Evolutionary conservation across 2,113 vertebrate genomes (phyloP), one percentile per base, ranked within the genome.

Genomic region (Coptodon bakossiorum): DNA sequence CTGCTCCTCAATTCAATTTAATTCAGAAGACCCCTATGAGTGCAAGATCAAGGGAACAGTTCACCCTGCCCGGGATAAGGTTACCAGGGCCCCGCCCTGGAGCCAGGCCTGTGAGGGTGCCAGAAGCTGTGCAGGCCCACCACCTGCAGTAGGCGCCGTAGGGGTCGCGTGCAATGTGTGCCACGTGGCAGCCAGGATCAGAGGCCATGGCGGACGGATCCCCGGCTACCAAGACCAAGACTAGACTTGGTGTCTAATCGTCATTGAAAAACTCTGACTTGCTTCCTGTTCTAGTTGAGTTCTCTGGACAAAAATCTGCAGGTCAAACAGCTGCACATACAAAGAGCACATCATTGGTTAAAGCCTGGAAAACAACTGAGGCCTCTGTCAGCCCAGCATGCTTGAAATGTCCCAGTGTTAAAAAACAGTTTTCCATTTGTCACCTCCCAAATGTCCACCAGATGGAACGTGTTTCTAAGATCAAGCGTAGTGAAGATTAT

Each of bases 151-250:
- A 3, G 38, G 10, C 38, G 38, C 10, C 38, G 12, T 40, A 40
- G 38, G 10, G 5, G 38, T 40, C 2, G 5, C 10, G 5, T 40
- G 38, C 38, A 40, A 5, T 40, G 38, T 40, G 10, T 38, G 36
- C 36, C 36, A 38, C 36, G 4, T 40, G 38, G 38, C 38, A 12
- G 40, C 40, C 40, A 40, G 11, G 40, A 14, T 24, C 53, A 54
- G 53, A 54, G 53, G 0, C 10, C 53, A 54, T 54, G 53, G 53
- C 0, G n/a, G 53, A 54, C n/a, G n/a, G 53, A 24, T 54, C 52
- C 52, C 52, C 9, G 9, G 9, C 52, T 54, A 22, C 52, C 19
- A 53, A 53, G 50, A 53, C 52, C 9, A 43, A 43, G 40, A 43
- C 43, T 48, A 54, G 53, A 24, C 53, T 54, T 54, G 11, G 52